phyloP scores from a whole-genome alignment of 2,113 vertebrate species.

The Lepus europaeus region DNA sequence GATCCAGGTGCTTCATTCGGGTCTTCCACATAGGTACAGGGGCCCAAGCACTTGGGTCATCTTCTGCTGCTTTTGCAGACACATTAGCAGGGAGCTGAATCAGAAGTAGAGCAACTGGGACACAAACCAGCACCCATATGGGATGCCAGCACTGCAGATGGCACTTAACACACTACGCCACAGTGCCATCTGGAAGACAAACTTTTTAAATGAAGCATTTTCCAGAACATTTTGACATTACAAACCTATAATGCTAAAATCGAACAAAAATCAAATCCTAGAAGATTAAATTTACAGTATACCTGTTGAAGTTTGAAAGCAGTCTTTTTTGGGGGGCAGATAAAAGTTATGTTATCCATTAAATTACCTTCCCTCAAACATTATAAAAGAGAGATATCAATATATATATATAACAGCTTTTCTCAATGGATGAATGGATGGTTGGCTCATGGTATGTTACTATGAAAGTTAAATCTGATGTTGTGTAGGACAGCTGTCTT shows the following conservation, averaged over 20 bases:
- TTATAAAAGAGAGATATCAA: constrained; percentile 21
- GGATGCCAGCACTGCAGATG: too few relatives aligned
- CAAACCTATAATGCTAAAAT: neutral
- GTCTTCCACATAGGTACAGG: too few relatives aligned
- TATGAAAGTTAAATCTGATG: neutral
- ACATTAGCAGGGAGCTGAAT: too few relatives aligned
- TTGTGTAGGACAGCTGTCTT: neutral
- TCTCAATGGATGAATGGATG: constrained; percentile 12
- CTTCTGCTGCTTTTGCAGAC: too few relatives aligned
- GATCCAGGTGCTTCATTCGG: too few relatives aligned
- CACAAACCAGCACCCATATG: too few relatives aligned
- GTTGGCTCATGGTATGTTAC: constrained; percentile 11
- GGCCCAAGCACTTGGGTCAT: too few relatives aligned
- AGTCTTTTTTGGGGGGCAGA: constrained; percentile 55
- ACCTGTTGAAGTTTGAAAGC: constrained; percentile 20
- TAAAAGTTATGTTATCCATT: constrained; percentile 32
- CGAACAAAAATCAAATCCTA: constrained; percentile 35
- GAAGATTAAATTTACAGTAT: constrained; percentile 1
- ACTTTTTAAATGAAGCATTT: constrained; percentile 41
- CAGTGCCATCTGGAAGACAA: neutral
- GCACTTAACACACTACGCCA: too few relatives aligned
- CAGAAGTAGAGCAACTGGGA: too few relatives aligned
- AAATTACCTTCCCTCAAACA: constrained; percentile 28
- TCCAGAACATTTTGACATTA: constrained; percentile 16
- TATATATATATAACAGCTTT: constrained; percentile 49